These are phyloP conservation scores for Todiramphus saurophagus DNA, from an alignment of 2,113 vertebrate species.

Conservation along the genomic window DNA sequence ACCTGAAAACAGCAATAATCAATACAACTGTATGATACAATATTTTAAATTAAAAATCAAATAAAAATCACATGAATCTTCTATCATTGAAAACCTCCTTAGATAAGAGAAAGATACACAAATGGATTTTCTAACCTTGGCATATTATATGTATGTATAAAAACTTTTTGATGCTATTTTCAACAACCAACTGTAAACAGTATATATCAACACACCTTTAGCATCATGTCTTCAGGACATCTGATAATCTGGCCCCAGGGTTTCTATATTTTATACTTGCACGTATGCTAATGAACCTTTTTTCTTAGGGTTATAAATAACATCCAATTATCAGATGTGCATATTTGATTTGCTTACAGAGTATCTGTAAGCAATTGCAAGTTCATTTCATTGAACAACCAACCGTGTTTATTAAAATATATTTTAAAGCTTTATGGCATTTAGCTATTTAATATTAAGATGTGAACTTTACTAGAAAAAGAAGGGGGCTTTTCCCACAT, in stretches of 20 bases:
- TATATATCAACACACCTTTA: neutral
- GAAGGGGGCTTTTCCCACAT: neutral
- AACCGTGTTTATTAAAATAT: neutral
- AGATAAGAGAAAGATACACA: neutral
- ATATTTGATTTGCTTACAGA: neutral
- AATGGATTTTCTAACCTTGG: neutral
- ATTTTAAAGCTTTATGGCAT: neutral
- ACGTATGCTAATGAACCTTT: neutral
- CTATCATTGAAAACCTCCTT: neutral
- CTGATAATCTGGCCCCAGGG: neutral
- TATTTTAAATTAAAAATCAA: constrained; percentile 4
- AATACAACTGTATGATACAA: neutral
- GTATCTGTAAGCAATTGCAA: neutral
- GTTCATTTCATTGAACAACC: neutral
- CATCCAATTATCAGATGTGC: neutral
- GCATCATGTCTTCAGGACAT: neutral
- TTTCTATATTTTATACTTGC: neutral
- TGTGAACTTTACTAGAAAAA: neutral
- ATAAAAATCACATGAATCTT: neutral
- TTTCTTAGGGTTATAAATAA: neutral
- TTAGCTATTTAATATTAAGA: neutral
- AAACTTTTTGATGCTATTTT: neutral
- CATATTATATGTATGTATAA: neutral
- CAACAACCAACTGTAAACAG: neutral
- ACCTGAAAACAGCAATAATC: constrained; percentile 18